phyloP scores from a whole-genome alignment of 2,113 vertebrate species.

The Tretioscincus oriximinensis region DNA sequence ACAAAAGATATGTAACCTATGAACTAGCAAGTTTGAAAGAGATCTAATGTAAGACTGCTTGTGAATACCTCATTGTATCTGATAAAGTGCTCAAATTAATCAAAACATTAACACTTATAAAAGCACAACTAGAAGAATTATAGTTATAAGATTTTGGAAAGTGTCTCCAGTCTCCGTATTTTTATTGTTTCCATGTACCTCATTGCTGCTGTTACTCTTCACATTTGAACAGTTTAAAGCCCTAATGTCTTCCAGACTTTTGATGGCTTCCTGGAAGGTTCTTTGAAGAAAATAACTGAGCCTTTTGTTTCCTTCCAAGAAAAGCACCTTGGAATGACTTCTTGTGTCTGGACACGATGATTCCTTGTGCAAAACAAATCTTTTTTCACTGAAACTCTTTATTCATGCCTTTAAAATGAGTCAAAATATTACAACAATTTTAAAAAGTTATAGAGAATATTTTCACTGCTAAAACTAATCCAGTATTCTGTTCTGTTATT shows the following conservation, averaged over 20 bases:
- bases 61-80: neutral
- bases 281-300: neutral
- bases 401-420: slow-evolving; percentile 19
- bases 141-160: neutral
- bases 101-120: neutral
- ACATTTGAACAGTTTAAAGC: neutral
- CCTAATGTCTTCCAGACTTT: neutral
- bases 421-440: slow-evolving; percentile 26
- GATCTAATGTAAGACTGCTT: neutral
- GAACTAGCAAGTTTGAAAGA: neutral
- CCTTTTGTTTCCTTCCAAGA: neutral
- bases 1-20: neutral
- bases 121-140: neutral
- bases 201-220: neutral
- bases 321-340: neutral
- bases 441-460: slow-evolving; percentile 20
- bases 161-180: neutral
- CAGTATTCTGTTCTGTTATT: slow-evolving; percentile 26
- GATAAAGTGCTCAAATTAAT: neutral
- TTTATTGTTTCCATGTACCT: neutral
- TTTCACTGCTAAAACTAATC: slow-evolving; percentile 21
- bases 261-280: neutral
- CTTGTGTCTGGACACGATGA: neutral
- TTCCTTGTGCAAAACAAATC: neutral
- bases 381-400: slow-evolving; percentile 3